Percentiles rank a stretch among this genome's conserved stretches.
Conservation (phyloP, 1,140 invertebrate genomes). For the Steinernema feltiae region DNA sequence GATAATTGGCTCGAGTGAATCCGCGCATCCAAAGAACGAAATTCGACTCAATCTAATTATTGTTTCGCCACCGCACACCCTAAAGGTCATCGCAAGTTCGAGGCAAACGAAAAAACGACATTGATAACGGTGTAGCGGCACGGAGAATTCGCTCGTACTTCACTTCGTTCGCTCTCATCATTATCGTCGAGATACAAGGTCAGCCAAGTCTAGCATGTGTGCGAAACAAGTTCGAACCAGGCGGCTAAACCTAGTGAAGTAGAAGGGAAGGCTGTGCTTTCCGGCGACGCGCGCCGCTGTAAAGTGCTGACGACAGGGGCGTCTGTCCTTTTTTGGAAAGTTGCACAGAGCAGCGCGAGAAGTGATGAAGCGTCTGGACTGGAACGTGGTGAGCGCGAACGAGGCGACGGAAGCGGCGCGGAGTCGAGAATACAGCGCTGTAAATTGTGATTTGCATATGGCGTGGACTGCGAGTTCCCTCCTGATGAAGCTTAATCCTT, state of each 20-base stretch:
- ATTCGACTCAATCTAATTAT: not conserved
- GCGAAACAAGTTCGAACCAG: constrained; percentile 15
- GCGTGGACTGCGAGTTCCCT: not conserved
- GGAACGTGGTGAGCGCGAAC: not conserved
- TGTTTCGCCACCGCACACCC: not conserved
- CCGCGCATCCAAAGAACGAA: too few relatives aligned
- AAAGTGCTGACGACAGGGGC: not conserved
- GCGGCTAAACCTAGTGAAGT: constrained; percentile 7
- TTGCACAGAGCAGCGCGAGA: not conserved
- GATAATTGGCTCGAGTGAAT: not conserved
- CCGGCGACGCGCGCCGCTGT: not conserved
- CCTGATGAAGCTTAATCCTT: constrained; percentile 2
- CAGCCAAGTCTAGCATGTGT: not conserved
- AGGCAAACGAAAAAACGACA: constrained; percentile 8
- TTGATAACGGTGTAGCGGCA: not conserved
- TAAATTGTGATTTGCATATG: not conserved
- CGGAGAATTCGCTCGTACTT: not conserved
- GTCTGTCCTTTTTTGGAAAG: constrained; percentile 15
- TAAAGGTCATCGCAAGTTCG: constrained; percentile 11
- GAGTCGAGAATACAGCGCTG: not conserved
- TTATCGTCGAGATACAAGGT: not conserved
- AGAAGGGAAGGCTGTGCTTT: not conserved
- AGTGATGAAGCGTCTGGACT: constrained; percentile 7
- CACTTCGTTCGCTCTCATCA: not conserved
- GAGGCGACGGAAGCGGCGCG: not conserved